Evolutionary conservation across 2,113 vertebrate species (phyloP).

Genomic region (Mugil cephalus): DNA sequence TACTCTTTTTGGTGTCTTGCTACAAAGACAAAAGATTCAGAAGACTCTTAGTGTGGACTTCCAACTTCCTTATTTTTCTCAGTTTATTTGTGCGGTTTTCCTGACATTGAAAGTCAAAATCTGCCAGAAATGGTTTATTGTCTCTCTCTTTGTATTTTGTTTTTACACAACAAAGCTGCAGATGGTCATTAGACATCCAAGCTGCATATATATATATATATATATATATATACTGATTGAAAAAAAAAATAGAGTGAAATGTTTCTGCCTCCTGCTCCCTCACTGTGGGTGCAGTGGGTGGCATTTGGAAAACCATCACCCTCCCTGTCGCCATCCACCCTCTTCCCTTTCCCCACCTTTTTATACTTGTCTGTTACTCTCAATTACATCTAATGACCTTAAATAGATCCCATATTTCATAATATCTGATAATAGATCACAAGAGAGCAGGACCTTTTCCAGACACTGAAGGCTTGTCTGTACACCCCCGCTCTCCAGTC

Average conservation of each 20-base stretch:
- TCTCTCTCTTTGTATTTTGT: no score
- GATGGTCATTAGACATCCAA: no score
- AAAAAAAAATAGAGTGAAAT: not conserved
- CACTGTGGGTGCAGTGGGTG: slow-evolving; percentile 22
- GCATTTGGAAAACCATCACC: slow-evolving; percentile 54
- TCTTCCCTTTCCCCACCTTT: slow-evolving; percentile 45
- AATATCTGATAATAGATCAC: slow-evolving; percentile 24
- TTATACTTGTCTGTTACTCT: slow-evolving; percentile 44
- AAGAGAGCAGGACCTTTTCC: slow-evolving; percentile 29
- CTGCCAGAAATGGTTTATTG: no score
- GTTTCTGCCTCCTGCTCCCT: slow-evolving; percentile 4
- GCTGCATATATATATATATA: no score
- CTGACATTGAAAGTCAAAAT: no score
- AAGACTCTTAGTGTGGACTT: no score
- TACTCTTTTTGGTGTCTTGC: no score
- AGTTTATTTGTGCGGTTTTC: no score
- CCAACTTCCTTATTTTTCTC: no score
- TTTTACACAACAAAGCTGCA: no score
- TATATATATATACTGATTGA: no score
- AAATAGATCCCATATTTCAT: slow-evolving; percentile 42
- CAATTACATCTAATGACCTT: slow-evolving; percentile 50
- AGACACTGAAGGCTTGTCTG: slow-evolving; percentile 9
- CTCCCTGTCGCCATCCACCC: slow-evolving; percentile 15
- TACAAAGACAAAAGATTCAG: no score
- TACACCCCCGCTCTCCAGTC: not conserved